Evolutionary conservation across 1,140 invertebrate species (phyloP).

Genomic region (Drosophila ficusphila): DNA sequence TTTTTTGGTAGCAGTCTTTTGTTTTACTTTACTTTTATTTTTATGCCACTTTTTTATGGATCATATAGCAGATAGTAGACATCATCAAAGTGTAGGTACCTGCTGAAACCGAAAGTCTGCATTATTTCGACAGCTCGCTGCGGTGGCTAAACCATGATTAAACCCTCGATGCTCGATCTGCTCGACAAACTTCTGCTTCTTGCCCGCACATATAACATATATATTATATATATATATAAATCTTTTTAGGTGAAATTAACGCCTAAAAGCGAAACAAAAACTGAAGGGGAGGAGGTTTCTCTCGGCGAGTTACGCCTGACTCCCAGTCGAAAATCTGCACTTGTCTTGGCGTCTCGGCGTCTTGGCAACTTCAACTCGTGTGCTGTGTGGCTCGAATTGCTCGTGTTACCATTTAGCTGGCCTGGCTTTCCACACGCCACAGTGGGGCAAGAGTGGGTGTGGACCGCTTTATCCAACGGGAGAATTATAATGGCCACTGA

Average conservation of each 20-base stretch:
- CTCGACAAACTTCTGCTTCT: conserved; percentile 55
- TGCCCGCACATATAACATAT: not conserved
- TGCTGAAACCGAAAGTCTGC: conserved; percentile 40
- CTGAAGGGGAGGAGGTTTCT: conserved; percentile 39
- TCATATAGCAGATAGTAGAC: not conserved
- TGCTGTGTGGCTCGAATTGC: conserved; percentile 13
- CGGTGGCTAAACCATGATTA: conserved; percentile 25
- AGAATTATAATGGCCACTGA: conserved; percentile 22
- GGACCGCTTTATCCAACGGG: not conserved
- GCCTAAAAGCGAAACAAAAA: conserved; percentile 44
- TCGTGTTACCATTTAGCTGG: conserved; percentile 17
- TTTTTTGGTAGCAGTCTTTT: not conserved
- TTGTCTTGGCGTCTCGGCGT: conserved; percentile 21
- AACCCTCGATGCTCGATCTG: conserved; percentile 35
- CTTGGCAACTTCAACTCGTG: no score
- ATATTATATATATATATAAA: conserved; percentile 7
- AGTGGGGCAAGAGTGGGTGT: conserved; percentile 34
- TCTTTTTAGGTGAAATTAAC: conserved; percentile 70
- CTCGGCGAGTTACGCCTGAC: conserved; percentile 63
- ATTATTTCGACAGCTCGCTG: conserved; percentile 7
- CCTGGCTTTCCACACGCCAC: conserved; percentile 43
- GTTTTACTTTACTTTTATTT: not conserved
- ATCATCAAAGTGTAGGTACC: no score
- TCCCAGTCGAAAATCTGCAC: conserved; percentile 28
- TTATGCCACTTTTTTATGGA: conserved; percentile 8